A percentile compares a stretch with the other conserved stretches of the same genome.
Evolutionary conservation across 2,888 invertebrate species (phyloP).

Genomic region (Philopedon plagiatum): DNA sequence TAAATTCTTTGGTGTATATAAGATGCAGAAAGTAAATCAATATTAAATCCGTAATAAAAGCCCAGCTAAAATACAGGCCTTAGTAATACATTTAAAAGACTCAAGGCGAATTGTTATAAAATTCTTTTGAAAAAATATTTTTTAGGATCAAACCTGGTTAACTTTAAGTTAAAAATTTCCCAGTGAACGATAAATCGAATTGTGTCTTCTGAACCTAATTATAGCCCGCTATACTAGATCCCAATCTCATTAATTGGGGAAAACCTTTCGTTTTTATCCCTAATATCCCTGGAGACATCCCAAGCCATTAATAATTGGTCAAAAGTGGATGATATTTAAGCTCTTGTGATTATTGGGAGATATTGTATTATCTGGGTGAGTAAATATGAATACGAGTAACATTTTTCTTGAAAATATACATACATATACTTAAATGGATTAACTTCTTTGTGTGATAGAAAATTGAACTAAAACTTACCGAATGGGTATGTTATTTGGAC

Average conservation of each 20-base stretch:
- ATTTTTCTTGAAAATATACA: background rate
- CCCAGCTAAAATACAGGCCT: no score
- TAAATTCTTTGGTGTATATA: no score
- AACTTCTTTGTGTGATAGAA: background rate
- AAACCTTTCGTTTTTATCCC: slow-evolving; percentile 7
- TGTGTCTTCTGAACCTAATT: background rate
- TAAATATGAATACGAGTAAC: background rate
- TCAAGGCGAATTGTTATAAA: no score
- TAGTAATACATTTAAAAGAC: no score
- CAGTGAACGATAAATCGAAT: no score
- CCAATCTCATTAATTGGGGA: slow-evolving; percentile 1
- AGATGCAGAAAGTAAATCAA: no score
- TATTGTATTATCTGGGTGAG: background rate
- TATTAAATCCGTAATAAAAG: no score
- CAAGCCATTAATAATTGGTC: background rate
- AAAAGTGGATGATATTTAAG: background rate
- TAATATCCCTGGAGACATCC: background rate
- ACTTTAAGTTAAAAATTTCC: no score
- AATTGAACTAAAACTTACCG: no score
- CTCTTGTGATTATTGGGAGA: background rate
- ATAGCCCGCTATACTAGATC: background rate
- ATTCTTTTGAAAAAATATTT: no score
- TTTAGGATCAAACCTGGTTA: no score
- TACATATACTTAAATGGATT: background rate
- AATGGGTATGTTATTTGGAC: no score